Conservation (phyloP, 2,113 vertebrate genomes). For the Onychostoma macrolepis region DNA sequence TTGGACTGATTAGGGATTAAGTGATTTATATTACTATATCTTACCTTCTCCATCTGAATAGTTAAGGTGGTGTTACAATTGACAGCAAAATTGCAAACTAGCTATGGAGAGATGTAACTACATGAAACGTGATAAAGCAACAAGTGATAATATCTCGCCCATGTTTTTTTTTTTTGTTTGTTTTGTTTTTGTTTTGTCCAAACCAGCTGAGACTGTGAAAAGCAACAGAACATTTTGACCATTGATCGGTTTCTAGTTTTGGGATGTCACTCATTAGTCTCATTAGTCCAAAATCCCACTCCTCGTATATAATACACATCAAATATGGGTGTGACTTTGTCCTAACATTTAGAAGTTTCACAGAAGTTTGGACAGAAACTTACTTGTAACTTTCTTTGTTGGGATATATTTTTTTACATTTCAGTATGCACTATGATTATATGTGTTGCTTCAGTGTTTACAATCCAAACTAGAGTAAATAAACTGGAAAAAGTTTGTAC, state of each 20-base stretch:
- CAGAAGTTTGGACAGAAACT: constrained; percentile 14
- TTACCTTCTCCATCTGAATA: not conserved
- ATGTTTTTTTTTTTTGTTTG: not conserved
- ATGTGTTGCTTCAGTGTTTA: constrained; percentile 64
- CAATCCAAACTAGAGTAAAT: constrained; percentile 27
- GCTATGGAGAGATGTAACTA: not conserved
- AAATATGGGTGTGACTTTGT: not conserved
- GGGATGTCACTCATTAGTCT: not conserved
- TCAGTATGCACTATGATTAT: constrained; percentile 59
- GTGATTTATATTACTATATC: not conserved
- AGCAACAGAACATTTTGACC: not conserved
- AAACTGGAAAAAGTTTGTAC: constrained; percentile 38
- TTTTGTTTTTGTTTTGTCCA: not conserved
- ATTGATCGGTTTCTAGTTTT: not conserved
- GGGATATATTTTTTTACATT: constrained; percentile 49
- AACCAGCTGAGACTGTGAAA: not conserved
- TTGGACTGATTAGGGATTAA: not conserved
- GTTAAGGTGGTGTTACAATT: not conserved
- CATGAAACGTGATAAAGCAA: not conserved
- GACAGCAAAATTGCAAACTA: not conserved
- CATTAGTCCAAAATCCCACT: not conserved
- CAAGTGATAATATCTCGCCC: not conserved
- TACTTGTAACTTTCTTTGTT: constrained; percentile 53
- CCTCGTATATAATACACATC: not conserved
- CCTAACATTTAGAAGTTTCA: not conserved